These are phyloP conservation scores for Falco naumanni DNA, from an alignment of 2,797 vertebrate species.

Conservation along the genomic window DNA sequence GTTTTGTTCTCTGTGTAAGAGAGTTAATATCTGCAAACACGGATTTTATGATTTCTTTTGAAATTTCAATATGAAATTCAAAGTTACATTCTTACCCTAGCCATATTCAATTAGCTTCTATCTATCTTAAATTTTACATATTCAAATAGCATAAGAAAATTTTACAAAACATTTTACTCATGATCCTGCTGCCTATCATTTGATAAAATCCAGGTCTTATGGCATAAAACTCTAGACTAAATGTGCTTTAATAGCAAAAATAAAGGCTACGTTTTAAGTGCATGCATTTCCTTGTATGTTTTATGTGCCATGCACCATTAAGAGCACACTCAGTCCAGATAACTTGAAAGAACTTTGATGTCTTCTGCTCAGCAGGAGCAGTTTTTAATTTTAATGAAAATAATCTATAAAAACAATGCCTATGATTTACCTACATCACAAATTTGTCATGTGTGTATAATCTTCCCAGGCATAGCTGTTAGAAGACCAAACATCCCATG, in stretches of 20 bases:
- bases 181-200: background rate
- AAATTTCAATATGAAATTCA: background rate
- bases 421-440: background rate
- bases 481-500: background rate
- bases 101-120: background rate
- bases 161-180: background rate
- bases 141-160: background rate
- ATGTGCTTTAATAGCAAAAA: background rate
- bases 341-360: background rate
- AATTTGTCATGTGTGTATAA: background rate
- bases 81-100: background rate
- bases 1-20: background rate
- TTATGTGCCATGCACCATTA: background rate
- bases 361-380: background rate
- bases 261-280: background rate
- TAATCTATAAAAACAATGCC: background rate
- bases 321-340: background rate
- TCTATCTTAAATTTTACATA: background rate
- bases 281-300: background rate
- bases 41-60: background rate
- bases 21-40: background rate
- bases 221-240: background rate
- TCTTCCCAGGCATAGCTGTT: background rate
- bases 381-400: background rate
- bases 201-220: background rate